Conservation (phyloP, 2,113 vertebrate genomes). For the rabbit (Oryctolagus cuniculus) region mOryCun1.1 NC_091443.1:59371501-59372000, state of each 20-base stretch:
- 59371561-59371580: constrained; percentile 41
- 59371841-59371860: constrained; percentile 89
- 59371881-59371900: constrained; percentile 87
- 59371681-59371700: constrained; percentile 83
- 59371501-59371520: no score
- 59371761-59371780: constrained; percentile 89
- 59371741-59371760: constrained; percentile 89
- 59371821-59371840: constrained; percentile 89
- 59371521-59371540: no score
- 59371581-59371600: constrained; percentile 60
- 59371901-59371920: constrained; percentile 84
- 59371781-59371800: constrained; percentile 89
- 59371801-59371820: constrained; percentile 89
- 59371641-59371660: constrained; percentile 86
- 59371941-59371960: constrained; percentile 86
- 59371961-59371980: constrained; percentile 70
- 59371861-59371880: constrained; percentile 88
- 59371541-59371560: background rate
- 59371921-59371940: constrained; percentile 84
- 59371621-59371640: constrained; percentile 85
- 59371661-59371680: constrained; percentile 89
- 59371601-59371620: constrained; percentile 69
- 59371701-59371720: constrained; percentile 84
- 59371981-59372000: constrained; percentile 78
- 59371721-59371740: constrained; percentile 88